phyloP scores from a whole-genome alignment of 37 sponge, comb jelly and placozoan genomes.

The Trichoplax adhaerens region DNA sequence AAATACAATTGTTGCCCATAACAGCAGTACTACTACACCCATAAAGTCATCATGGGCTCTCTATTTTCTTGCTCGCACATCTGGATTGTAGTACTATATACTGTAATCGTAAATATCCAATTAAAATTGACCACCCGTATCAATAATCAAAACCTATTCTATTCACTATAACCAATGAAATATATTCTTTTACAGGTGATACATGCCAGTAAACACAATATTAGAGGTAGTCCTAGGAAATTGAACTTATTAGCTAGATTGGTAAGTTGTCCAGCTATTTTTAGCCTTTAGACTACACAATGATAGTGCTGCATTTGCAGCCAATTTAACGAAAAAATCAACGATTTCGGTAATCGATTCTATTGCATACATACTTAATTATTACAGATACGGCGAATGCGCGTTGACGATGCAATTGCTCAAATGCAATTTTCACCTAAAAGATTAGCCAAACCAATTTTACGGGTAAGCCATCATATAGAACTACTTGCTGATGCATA shows the following conservation, averaged over 20 bases:
- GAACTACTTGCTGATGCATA: too few species aligned
- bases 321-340: not conserved
- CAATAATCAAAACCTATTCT: too few species aligned
- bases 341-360: not conserved
- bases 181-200: slow-evolving; percentile 25
- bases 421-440: slow-evolving; percentile 64
- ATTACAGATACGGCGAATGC: slow-evolving; percentile 43
- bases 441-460: slow-evolving; percentile 35
- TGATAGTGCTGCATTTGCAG: not conserved
- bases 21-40: too few species aligned
- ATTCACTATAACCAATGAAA: too few species aligned
- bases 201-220: slow-evolving; percentile 25
- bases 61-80: too few species aligned
- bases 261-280: slow-evolving; percentile 14
- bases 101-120: too few species aligned
- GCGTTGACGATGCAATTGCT: slow-evolving; percentile 36
- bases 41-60: too few species aligned
- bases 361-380: not conserved
- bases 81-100: too few species aligned
- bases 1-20: too few species aligned
- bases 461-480: slow-evolving; percentile 22
- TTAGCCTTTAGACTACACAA: not conserved
- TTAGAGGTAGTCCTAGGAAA: slow-evolving; percentile 54
- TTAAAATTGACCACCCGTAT: too few species aligned
- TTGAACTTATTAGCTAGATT: slow-evolving; percentile 58